These are phyloP conservation scores for Pangasius krempfi DNA, from an alignment of 2,797 vertebrate species.

Conservation along the genomic window DNA sequence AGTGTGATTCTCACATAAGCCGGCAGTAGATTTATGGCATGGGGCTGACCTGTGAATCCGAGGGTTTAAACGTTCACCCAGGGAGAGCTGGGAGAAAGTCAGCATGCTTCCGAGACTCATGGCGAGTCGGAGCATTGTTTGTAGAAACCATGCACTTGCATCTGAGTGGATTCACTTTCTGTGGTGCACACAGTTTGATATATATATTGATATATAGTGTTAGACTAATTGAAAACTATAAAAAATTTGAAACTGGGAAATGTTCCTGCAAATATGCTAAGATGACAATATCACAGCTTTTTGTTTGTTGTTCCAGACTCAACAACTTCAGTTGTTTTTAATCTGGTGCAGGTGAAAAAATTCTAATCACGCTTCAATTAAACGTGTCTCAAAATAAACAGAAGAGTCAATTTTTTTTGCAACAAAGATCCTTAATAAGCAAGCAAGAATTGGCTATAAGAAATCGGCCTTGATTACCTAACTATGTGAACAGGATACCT, in stretches of 20 bases:
- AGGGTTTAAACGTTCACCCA: conserved; percentile 65
- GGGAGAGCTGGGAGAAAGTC: conserved; percentile 56
- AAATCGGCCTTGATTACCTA: neutral
- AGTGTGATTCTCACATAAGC: conserved; percentile 73
- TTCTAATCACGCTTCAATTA: neutral
- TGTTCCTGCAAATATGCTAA: conserved; percentile 56
- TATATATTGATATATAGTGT: conserved; percentile 68
- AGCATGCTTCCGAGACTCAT: conserved; percentile 41
- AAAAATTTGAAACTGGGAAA: conserved; percentile 53
- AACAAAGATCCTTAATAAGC: neutral
- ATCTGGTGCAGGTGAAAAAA: conserved; percentile 9
- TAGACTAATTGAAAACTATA: conserved; percentile 69
- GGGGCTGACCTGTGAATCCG: conserved; percentile 75
- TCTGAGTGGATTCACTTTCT: conserved; percentile 28
- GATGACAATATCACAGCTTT: neutral
- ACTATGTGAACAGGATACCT: conserved; percentile 13
- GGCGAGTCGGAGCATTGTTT: conserved; percentile 17
- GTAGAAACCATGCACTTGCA: conserved; percentile 39
- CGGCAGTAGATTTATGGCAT: conserved; percentile 75
- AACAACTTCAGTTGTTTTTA: neutral
- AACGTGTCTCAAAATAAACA: conserved; percentile 9
- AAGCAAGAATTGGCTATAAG: neutral
- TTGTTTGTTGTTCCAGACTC: neutral
- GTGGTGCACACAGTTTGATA: conserved; percentile 43
- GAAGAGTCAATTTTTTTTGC: neutral